Base-by-base conservation (phyloP, 2,888 invertebrate genomes). In the Ernsta delagoae region DNA sequence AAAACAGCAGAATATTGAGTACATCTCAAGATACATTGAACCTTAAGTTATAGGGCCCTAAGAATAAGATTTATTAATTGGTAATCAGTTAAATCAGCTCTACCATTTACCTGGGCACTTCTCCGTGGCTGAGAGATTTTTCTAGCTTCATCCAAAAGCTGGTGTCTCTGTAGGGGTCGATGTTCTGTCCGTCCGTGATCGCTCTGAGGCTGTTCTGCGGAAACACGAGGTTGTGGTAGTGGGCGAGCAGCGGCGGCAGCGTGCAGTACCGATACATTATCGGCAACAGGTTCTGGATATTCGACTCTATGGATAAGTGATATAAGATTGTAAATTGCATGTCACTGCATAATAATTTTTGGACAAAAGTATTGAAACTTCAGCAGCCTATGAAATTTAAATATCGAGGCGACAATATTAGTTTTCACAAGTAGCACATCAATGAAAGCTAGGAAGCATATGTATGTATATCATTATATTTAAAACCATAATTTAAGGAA, bases 281-380 rank as follows among this genome's bases (percentile, higher is more conserved):
- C 0, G 97, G 97, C 61, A 97, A 94, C 65, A 97, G 95, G 88
- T 96, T 96, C 61, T 95, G 89, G 68, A 93, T 79, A 68, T 82
- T 81, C 71, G 84, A 83, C 70, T 88, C 90, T 93, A 79, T 6
- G 73, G 73, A 54, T 31, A 54, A 54, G 24, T 54, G 31, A 31
- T 11, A 16, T 11, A 50, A 41, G 8, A 7, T 24, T 24, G 24
- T 24, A 24, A 24, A 24, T 24, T 24, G 3, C 3, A 24, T 3
- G 24, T 3, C 24, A 24, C 24, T 24, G 24, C 24, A 3, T 1
- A 1, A 24, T 24, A 24, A 24, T 24, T 24, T 24, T 3, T 3
- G n/a, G 1, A 24, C 3, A 3, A 24, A 24, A 24, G 24, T 3
- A 3, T 24, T n/a, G n/a, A 24, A 3, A 24, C 24, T 24, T 1